phyloP scores from a whole-genome alignment of 2,797 vertebrate genomes.

The Naso thynnoides region DNA sequence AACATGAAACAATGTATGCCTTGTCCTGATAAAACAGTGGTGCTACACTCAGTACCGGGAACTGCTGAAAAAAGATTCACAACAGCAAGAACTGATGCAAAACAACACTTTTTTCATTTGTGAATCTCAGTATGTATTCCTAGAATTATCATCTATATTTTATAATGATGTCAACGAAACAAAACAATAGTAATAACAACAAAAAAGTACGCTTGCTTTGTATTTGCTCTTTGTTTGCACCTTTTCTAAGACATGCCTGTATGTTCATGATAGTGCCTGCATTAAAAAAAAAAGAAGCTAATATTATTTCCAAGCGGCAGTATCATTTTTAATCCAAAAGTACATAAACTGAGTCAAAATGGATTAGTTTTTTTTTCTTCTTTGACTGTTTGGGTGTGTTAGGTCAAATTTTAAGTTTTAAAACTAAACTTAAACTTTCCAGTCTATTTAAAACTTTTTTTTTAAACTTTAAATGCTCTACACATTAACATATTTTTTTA shows the following conservation, averaged over 20 bases:
- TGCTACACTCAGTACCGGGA: slow-evolving; percentile 4
- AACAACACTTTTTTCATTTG: slow-evolving; percentile 5
- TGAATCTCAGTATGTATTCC: slow-evolving; percentile 5
- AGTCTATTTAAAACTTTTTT: neutral
- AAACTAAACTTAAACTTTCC: neutral
- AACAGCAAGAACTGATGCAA: slow-evolving; percentile 9
- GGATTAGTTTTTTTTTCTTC: neutral
- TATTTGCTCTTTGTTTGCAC: neutral
- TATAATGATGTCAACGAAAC: neutral
- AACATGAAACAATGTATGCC: neutral
- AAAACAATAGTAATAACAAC: neutral
- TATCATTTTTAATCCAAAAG: too few species aligned
- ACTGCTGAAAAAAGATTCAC: slow-evolving; percentile 27
- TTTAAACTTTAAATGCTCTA: too few species aligned
- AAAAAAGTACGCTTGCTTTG: neutral
- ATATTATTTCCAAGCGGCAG: too few species aligned
- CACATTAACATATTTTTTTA: neutral
- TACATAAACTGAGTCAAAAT: too few species aligned
- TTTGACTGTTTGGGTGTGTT: neutral
- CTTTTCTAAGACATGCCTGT: too few species aligned
- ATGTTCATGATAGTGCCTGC: neutral
- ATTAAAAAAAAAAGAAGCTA: neutral
- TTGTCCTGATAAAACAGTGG: slow-evolving; percentile 12
- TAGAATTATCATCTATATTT: slow-evolving; percentile 19
- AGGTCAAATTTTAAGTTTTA: neutral